Percentiles rank a stretch among this genome's conserved stretches.
Evolutionary conservation across 2,113 vertebrate species (phyloP).

Genomic region (Lutjanus erythropterus): DNA sequence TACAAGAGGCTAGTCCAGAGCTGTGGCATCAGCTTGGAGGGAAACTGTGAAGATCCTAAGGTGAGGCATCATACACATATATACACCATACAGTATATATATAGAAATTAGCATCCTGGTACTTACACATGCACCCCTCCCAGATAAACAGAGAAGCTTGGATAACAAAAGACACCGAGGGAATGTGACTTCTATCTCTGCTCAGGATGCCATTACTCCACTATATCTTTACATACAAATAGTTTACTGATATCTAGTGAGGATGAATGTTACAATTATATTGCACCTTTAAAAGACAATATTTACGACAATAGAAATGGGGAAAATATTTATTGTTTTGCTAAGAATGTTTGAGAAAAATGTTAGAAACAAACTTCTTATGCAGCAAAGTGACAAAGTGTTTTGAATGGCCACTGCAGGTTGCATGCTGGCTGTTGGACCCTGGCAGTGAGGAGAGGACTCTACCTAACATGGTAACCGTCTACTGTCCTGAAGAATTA

Average conservation of each 20-base stretch:
- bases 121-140: too few relatives aligned
- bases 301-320: background rate
- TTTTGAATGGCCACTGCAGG: conserved; percentile 77
- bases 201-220: too few relatives aligned
- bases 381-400: background rate
- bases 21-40: conserved; percentile 90
- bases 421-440: conserved; percentile 95
- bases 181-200: too few relatives aligned
- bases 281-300: background rate
- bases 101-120: background rate
- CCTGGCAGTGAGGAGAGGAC: conserved; percentile 91
- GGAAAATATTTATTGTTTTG: background rate
- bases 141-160: too few relatives aligned
- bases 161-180: too few relatives aligned
- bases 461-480: conserved; percentile 93
- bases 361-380: background rate
- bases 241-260: too few relatives aligned
- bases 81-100: background rate
- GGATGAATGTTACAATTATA: too few relatives aligned
- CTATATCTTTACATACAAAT: too few relatives aligned
- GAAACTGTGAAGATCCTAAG: conserved; percentile 95
- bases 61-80: conserved; percentile 70
- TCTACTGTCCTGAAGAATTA: conserved; percentile 89
- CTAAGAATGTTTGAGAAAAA: background rate
- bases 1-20: conserved; percentile 93